Evolutionary conservation across 2,888 invertebrate species (phyloP).

Genomic region (Pharmacophagus antenor): DNA sequence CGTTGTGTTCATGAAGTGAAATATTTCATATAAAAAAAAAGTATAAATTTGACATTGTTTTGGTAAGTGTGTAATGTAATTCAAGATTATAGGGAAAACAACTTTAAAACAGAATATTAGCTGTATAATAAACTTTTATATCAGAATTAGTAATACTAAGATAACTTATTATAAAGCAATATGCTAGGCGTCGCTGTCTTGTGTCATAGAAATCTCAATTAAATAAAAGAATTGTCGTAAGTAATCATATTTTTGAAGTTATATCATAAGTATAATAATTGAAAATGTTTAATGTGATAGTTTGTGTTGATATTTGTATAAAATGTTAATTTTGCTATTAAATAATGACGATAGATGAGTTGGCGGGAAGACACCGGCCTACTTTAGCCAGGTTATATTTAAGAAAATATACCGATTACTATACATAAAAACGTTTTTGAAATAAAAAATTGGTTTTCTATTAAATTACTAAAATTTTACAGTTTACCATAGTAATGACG

Average conservation of each 20-base stretch:
- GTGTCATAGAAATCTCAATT: constrained; percentile 24
- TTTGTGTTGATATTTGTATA: not conserved
- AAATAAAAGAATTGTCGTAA: constrained; percentile 3
- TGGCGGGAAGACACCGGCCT: constrained; percentile 47
- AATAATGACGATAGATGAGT: constrained; percentile 34
- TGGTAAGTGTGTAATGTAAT: constrained; percentile 61
- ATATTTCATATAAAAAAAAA: constrained; percentile 58
- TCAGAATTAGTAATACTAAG: constrained; percentile 13
- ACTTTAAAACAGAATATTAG: constrained; percentile 6
- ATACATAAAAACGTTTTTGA: too few relatives aligned
- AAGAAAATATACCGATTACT: constrained; percentile 18
- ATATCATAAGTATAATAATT: constrained; percentile 12
- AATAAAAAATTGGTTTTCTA: not conserved
- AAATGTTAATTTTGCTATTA: constrained; percentile 5
- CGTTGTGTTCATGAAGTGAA: constrained; percentile 56
- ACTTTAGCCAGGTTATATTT: constrained; percentile 37
- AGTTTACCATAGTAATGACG: constrained; percentile 50
- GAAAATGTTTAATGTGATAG: not conserved
- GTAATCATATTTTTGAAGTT: not conserved
- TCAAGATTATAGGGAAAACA: constrained; percentile 26
- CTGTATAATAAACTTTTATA: not conserved
- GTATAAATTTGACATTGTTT: constrained; percentile 59
- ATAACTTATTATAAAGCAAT: constrained; percentile 6
- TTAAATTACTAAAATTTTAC: constrained; percentile 1
- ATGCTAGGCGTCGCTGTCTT: constrained; percentile 25